A percentile compares a stretch with the other conserved stretches of the same genome.
Evolutionary conservation across 2,797 vertebrate genomes (phyloP).

Genomic region (Phoeniculus purpureus): DNA sequence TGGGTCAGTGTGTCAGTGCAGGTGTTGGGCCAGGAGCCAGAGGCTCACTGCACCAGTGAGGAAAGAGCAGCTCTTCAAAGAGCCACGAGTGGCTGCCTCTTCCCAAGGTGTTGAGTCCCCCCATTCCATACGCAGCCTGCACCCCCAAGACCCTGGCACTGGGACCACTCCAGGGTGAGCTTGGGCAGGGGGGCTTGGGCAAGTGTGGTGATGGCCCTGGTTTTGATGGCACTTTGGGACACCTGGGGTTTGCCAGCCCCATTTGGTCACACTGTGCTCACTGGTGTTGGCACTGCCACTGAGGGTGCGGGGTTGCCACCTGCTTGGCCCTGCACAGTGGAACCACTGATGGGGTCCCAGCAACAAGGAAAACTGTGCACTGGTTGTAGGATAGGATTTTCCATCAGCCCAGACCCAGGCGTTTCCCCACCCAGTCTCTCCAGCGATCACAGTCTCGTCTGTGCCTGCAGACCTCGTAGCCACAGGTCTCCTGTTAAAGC

Average conservation of each 20-base stretch:
- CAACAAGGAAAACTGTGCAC: too few species aligned
- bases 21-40: slow-evolving; percentile 63
- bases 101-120: rapidly evolving
- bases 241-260: not conserved
- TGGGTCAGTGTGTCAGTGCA: slow-evolving; percentile 71
- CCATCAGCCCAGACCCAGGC: not conserved
- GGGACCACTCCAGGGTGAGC: not conserved
- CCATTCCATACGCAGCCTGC: rapidly evolving
- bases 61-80: not conserved
- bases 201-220: rapidly evolving
- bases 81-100: not conserved
- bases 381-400: not conserved
- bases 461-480: not conserved
- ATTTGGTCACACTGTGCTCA: rapidly evolving
- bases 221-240: not conserved
- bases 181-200: rapidly evolving
- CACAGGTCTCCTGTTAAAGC: slow-evolving; percentile 48
- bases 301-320: rapidly evolving
- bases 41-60: not conserved
- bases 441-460: not conserved
- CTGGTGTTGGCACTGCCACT: rapidly evolving
- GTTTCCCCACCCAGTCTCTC: not conserved
- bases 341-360: not conserved
- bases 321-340: rapidly evolving
- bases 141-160: rapidly evolving